Conservation (phyloP, 2,888 invertebrate species). For the Platypus cylindrus region DNA sequence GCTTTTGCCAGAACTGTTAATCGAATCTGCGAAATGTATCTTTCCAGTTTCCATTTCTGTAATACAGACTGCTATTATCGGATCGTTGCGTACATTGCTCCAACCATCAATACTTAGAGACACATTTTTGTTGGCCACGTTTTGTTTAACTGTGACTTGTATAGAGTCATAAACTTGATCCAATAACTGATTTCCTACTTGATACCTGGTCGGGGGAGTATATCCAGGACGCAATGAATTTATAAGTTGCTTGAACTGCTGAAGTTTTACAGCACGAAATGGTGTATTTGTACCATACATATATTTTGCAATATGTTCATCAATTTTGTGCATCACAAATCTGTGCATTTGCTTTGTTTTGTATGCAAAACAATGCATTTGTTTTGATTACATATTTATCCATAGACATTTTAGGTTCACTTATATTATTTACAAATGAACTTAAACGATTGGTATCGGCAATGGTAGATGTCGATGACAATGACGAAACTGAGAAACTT, state of each 20-base stretch:
- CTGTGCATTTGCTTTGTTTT: too few species aligned
- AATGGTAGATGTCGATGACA: too few species aligned
- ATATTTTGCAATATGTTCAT: conserved; percentile 10
- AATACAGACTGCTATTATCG: conserved; percentile 8
- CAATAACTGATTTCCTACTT: conserved; percentile 8
- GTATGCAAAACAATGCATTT: too few species aligned
- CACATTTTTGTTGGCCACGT: neutral
- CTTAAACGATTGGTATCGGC: too few species aligned
- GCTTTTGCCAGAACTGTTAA: conserved; percentile 13
- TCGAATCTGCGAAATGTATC: conserved; percentile 10
- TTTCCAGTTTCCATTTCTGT: conserved; percentile 2
- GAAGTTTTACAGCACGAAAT: conserved; percentile 7
- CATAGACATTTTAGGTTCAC: too few species aligned
- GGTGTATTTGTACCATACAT: conserved; percentile 10
- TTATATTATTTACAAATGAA: too few species aligned
- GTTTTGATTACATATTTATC: too few species aligned
- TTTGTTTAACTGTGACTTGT: neutral
- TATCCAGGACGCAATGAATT: conserved; percentile 14
- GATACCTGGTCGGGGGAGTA: conserved; percentile 11
- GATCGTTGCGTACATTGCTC: too few species aligned
- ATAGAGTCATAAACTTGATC: conserved; percentile 4
- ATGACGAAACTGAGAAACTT: too few species aligned
- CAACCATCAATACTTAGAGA: too few species aligned
- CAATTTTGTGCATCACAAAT: too few species aligned
- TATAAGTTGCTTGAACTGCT: conserved; percentile 8